These are phyloP conservation scores for Cacajao melanocephalus DNA, from an alignment of 2,797 vertebrate species.

Conservation along the genomic window DNA sequence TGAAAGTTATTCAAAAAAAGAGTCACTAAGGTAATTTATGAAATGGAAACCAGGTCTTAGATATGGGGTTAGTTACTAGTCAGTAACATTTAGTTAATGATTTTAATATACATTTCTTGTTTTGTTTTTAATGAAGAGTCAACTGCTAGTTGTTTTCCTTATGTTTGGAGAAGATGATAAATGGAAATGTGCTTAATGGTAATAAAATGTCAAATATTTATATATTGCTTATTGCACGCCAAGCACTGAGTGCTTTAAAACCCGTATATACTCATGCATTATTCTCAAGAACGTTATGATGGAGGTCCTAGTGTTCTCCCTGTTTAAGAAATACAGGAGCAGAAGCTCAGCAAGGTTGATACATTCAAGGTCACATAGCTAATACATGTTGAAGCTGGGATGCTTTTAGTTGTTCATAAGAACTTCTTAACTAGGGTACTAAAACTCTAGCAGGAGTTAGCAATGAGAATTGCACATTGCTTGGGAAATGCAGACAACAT, in stretches of 20 bases:
- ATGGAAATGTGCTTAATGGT: not conserved
- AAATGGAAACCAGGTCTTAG: not conserved
- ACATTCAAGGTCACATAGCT: not conserved
- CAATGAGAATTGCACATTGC: not conserved
- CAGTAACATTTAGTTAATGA: not conserved
- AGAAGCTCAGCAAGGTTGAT: not conserved
- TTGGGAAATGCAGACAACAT: not conserved
- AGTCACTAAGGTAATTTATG: not conserved
- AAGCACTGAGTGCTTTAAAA: not conserved
- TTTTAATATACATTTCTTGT: not conserved
- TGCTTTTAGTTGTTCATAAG: not conserved
- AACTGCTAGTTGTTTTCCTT: not conserved
- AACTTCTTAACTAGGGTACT: not conserved
- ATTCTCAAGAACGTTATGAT: not conserved
- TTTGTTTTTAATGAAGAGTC: not conserved
- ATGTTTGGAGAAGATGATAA: not conserved
- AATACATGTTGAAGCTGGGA: not conserved
- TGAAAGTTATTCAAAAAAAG: not conserved
- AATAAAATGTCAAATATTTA: not conserved
- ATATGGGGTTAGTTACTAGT: not conserved
- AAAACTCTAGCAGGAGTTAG: not conserved
- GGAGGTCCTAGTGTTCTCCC: not conserved
- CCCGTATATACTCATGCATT: not conserved
- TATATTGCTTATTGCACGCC: not conserved
- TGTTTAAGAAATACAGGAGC: not conserved